These are phyloP conservation scores for Cyaniris semiargus DNA, from an alignment of 2,888 invertebrate genomes.

Conservation along the genomic window DNA sequence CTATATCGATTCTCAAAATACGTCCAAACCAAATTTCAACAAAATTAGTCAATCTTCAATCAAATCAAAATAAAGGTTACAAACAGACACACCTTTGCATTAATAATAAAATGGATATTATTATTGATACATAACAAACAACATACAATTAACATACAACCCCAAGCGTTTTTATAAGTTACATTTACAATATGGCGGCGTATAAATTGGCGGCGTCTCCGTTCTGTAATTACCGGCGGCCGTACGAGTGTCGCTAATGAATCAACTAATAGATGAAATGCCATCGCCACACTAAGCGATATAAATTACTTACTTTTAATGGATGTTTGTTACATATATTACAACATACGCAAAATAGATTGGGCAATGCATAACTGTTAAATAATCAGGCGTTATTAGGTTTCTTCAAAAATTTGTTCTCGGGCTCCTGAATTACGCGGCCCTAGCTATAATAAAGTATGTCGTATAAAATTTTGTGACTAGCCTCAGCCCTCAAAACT, in stretches of 20 bases:
- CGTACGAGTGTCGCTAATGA: conserved; percentile 18
- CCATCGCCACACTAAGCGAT: conserved; percentile 13
- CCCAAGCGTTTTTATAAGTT: not conserved
- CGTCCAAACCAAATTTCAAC: no score
- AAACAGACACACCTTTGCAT: no score
- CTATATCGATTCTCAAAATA: no score
- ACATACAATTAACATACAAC: not conserved
- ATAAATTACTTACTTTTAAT: not conserved
- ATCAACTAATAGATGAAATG: conserved; percentile 22
- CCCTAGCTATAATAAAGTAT: no score
- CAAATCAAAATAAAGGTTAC: no score
- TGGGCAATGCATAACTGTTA: no score
- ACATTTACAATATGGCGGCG: conserved; percentile 11
- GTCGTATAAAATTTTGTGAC: no score
- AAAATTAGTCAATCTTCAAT: no score
- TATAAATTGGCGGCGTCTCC: conserved; percentile 21
- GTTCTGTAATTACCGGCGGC: conserved; percentile 16
- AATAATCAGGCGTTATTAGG: no score
- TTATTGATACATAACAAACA: no score
- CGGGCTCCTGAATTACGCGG: not conserved
- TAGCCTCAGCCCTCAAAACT: no score
- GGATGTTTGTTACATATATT: not conserved
- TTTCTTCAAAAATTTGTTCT: not conserved
- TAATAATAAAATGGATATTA: no score
- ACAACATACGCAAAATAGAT: not conserved